phyloP scores from a whole-genome alignment of 2,797 vertebrate species.

The Rhinogobio ventralis region DNA sequence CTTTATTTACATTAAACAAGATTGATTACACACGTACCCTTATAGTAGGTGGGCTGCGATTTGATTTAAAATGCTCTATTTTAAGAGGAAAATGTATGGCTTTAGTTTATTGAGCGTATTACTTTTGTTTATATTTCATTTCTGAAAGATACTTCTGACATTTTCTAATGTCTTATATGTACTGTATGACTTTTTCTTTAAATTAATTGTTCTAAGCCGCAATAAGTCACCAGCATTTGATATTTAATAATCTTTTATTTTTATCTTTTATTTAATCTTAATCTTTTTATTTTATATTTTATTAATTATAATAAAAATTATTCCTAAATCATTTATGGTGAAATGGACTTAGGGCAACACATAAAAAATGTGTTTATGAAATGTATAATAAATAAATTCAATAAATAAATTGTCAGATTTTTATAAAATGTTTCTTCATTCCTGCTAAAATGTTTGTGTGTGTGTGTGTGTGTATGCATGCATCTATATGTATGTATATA shows the following conservation, averaged over 20 bases:
- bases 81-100: neutral
- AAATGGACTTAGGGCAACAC: neutral
- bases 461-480: no score
- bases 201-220: neutral
- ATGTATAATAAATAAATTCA: neutral
- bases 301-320: no score
- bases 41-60: neutral
- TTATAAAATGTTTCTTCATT: neutral
- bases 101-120: neutral
- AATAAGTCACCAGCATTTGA: neutral
- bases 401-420: neutral
- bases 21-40: neutral
- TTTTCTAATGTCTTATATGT: neutral
- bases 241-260: neutral
- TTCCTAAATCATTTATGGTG: neutral
- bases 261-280: no score
- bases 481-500: no score
- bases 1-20: neutral
- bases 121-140: neutral
- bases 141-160: neutral
- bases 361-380: neutral
- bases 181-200: neutral
- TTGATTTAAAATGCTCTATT: constrained; percentile 12
- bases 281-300: no score
- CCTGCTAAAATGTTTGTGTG: neutral